Percentiles rank a stretch among this genome's conserved stretches.
phyloP scores from a whole-genome alignment of 2,888 invertebrate genomes.

The Sthenelais limicola region DNA sequence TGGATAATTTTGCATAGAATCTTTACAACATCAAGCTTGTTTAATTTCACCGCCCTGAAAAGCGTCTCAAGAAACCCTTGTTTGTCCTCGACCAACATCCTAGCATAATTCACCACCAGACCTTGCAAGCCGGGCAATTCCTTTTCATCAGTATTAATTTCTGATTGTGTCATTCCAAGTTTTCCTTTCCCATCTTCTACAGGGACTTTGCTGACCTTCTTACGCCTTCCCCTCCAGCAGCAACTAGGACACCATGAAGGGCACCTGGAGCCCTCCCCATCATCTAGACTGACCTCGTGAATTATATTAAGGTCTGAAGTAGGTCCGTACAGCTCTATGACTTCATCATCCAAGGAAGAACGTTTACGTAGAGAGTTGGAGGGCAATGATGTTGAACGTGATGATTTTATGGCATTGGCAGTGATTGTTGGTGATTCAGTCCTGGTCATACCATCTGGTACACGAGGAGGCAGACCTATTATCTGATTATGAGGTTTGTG shows the following conservation, averaged over 20 bases:
- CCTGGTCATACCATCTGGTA: neutral
- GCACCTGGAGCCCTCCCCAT: neutral
- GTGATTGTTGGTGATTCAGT: conserved; percentile 4
- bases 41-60: conserved; percentile 52
- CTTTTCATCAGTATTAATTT: conserved; percentile 43
- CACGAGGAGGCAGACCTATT: too few species aligned
- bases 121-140: conserved; percentile 46
- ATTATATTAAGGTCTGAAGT: neutral
- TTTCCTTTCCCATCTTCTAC: conserved; percentile 40
- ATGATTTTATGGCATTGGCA: too few species aligned
- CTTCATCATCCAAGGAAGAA: conserved; percentile 29
- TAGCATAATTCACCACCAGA: conserved; percentile 52
- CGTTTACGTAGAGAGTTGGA: conserved; percentile 6
- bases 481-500: too few species aligned
- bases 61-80: conserved; percentile 51
- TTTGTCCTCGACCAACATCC: conserved; percentile 49
- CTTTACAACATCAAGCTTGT: conserved; percentile 50
- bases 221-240: conserved; percentile 15
- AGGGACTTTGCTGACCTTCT: neutral
- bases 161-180: conserved; percentile 49
- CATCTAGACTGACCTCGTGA: conserved; percentile 17
- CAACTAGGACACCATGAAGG: conserved; percentile 26
- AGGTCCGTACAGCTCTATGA: conserved; percentile 24
- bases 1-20: conserved; percentile 52
- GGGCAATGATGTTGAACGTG: conserved; percentile 6